These are phyloP conservation scores for Ochropacha duplaris DNA, from an alignment of 2,888 invertebrate species.

Conservation along the genomic window DNA sequence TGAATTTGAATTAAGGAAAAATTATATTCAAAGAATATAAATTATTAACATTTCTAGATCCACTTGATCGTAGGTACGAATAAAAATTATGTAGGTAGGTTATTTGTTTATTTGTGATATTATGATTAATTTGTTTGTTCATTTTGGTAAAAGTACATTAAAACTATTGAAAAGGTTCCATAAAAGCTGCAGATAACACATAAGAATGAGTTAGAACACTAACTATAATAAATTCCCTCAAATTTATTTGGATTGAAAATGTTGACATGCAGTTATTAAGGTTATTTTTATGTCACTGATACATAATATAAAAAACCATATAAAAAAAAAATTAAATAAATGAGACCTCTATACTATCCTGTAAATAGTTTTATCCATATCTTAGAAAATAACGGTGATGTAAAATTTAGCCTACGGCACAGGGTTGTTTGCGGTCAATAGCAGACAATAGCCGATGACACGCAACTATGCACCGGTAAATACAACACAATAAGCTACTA, in stretches of 20 bases:
- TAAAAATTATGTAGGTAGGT: neutral
- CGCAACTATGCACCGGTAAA: constrained; percentile 11
- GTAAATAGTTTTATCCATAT: neutral
- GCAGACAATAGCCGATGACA: constrained; percentile 6
- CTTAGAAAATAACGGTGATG: neutral
- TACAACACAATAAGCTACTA: constrained; percentile 6
- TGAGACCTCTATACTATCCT: too few relatives aligned
- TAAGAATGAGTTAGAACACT: neutral
- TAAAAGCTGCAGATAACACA: neutral
- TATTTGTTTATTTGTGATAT: neutral
- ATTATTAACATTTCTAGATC: neutral
- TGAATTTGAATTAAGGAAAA: too few relatives aligned
- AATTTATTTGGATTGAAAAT: neutral
- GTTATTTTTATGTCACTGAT: too few relatives aligned
- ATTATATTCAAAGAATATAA: neutral
- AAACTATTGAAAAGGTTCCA: neutral
- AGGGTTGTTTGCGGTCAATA: constrained; percentile 12
- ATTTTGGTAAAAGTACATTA: neutral
- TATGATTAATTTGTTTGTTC: neutral
- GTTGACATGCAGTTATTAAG: neutral
- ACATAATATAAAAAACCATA: too few relatives aligned
- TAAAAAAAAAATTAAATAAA: neutral
- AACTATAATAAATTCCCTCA: neutral
- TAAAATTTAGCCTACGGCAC: neutral
- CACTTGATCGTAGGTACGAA: neutral